Conservation (phyloP, 2,113 vertebrate species). For the Cyprinodon brontotheroides region DNA sequence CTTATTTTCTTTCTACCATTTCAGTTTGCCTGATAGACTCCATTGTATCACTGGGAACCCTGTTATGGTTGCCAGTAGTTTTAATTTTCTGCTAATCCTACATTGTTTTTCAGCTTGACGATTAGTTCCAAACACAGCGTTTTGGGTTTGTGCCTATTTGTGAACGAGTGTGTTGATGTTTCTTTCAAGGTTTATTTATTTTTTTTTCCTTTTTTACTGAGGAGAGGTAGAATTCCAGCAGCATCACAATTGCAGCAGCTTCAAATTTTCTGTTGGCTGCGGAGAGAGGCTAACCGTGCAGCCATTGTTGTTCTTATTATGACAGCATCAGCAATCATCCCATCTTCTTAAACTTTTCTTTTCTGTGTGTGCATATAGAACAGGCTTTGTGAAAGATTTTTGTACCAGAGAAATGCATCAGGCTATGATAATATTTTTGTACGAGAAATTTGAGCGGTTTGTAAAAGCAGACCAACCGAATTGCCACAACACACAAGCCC, state of each 20-base stretch:
- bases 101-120: conserved; percentile 3
- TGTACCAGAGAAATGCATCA: conserved; percentile 25
- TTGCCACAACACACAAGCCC: conserved; percentile 4
- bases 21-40: neutral
- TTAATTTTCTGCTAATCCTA: conserved; percentile 12
- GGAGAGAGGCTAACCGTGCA: neutral
- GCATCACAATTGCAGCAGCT: conserved; percentile 6
- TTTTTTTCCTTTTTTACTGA: conserved; percentile 6
- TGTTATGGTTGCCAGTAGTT: neutral
- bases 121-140: neutral
- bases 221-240: neutral
- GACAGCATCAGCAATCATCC: neutral
- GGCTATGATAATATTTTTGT: conserved; percentile 45
- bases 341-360: conserved; percentile 24
- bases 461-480: conserved; percentile 20
- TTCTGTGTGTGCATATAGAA: conserved; percentile 21
- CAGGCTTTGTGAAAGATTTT: conserved; percentile 16
- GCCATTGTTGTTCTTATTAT: conserved; percentile 5
- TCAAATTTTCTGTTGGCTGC: conserved; percentile 10
- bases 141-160: neutral
- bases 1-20: neutral
- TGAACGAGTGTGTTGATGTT: neutral
- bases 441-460: conserved; percentile 38
- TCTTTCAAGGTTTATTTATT: neutral
- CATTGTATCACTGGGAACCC: neutral